Percentiles rank a stretch among this genome's conserved stretches.
Evolutionary conservation across 2,113 vertebrate species (phyloP).

Genomic region (Uria lomvia): DNA sequence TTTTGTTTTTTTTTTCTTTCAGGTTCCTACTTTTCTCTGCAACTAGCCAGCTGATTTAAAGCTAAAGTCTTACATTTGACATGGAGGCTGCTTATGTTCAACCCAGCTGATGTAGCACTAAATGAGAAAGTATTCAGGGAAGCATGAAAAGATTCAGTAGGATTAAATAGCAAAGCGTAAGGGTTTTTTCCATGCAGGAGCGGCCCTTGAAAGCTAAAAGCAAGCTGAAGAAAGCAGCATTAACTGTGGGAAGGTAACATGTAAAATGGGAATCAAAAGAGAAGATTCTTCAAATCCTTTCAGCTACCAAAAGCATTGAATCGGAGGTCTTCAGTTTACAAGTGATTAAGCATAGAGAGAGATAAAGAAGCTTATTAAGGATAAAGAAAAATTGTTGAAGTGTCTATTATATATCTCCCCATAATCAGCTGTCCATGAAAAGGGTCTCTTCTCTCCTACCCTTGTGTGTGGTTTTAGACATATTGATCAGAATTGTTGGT

Average conservation of each 20-base stretch:
- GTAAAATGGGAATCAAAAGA: not conserved
- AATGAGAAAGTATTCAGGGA: not conserved
- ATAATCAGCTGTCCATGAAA: not conserved
- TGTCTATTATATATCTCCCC: not conserved
- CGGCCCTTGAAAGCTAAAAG: not conserved
- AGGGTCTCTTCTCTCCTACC: not conserved
- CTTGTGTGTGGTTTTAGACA: not conserved
- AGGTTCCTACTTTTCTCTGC: not conserved
- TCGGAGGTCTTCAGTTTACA: not conserved
- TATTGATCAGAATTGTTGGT: not conserved
- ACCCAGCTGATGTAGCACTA: not conserved
- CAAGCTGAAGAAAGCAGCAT: not conserved
- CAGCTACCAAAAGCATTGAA: not conserved
- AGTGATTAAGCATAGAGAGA: not conserved
- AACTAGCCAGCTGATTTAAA: not conserved
- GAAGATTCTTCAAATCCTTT: not conserved
- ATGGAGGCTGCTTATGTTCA: not conserved
- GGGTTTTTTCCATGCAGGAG: not conserved
- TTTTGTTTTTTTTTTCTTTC: not conserved
- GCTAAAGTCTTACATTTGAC: not conserved
- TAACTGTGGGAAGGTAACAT: conserved; percentile 16
- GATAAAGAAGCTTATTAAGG: not conserved
- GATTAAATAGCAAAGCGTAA: not conserved
- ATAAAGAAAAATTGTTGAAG: not conserved
- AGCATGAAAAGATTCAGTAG: not conserved